Conservation (phyloP, 2,888 invertebrate species). For the Lucinisca nassula region DNA sequence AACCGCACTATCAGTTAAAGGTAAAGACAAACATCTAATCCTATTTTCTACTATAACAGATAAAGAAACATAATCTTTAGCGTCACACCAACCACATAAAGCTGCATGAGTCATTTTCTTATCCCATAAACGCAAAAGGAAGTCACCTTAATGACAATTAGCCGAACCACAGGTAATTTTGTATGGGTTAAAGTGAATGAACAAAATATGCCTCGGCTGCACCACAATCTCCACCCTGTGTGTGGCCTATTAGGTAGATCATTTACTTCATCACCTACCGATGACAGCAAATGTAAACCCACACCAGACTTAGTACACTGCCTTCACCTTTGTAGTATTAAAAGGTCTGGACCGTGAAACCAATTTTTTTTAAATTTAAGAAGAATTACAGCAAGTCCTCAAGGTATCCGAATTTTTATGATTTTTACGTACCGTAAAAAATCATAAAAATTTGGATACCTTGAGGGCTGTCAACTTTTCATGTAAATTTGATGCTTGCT, state of each 20-base stretch:
- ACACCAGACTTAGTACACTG: too few relatives aligned
- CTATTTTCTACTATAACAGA: neutral
- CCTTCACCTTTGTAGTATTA: too few relatives aligned
- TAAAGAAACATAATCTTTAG: neutral
- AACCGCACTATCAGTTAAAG: neutral
- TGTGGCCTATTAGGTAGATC: neutral
- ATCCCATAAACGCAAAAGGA: slow-evolving; percentile 10
- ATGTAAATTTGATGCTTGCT: too few relatives aligned
- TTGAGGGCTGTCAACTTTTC: too few relatives aligned
- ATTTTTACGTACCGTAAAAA: too few relatives aligned
- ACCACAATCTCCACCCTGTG: neutral
- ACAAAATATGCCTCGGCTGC: neutral
- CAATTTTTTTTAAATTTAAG: too few relatives aligned
- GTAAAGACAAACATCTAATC: slow-evolving; percentile 12
- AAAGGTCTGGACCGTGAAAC: too few relatives aligned
- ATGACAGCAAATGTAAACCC: too few relatives aligned
- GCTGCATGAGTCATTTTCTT: neutral
- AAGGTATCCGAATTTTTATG: too few relatives aligned
- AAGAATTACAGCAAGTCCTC: too few relatives aligned
- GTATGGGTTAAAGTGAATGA: neutral
- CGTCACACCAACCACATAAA: neutral
- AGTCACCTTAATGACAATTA: neutral
- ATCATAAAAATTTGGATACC: too few relatives aligned
- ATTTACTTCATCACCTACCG: too few relatives aligned
- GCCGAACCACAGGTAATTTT: neutral